Base-by-base conservation (phyloP, 2,888 invertebrate species). In the Invenusta paracnida region DNA sequence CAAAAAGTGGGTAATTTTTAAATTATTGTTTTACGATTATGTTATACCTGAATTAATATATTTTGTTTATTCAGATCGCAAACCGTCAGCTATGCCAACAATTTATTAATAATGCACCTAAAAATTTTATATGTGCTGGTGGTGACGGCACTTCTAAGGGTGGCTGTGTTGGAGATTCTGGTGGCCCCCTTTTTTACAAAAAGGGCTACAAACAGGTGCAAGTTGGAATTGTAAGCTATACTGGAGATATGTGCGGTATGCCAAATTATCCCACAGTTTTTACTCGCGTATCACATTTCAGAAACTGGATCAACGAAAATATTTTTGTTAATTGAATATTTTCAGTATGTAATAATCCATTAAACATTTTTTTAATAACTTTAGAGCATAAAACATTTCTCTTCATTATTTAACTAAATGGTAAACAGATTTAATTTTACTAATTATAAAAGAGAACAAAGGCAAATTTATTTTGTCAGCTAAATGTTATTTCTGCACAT, bases 151-250 rank as follows among this genome's bases (percentile, higher is more conserved):
- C 17, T 23, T 2, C 84, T 25, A 84, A 66, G 1, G 1, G 31
- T 11, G 67, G 67, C 1, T 84, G 84, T 67, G 25, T 90, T 90
- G 90, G 90, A 29, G 90, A 90, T 88, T 90, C 90, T 1, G 90
- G 90, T 17, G 90, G 90, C 0, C 90, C 90, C 0, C 86, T 90
- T 86, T 90, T 90, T 13, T 2, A n/a, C 23, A 84, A 67, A 27
- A n/a, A 84, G 27, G 30, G 87, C 2, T 87, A 87, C 29, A 83
- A 29, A 17, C 66, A 83, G 48, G 28, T 84, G 13, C 84, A 84
- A 73, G 84, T 84, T 84, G 84, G 84, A 66, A 67, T 67, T 30
- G 84, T 84, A 1, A 84, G 84, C 30, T 84, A 84, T 73, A 67
- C 67, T 0, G 13, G 13, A 23, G 67, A 67, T 25, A 66, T 67